phyloP scores from a whole-genome alignment of 2,113 vertebrate species.

The Hyperopisus bebe region DNA sequence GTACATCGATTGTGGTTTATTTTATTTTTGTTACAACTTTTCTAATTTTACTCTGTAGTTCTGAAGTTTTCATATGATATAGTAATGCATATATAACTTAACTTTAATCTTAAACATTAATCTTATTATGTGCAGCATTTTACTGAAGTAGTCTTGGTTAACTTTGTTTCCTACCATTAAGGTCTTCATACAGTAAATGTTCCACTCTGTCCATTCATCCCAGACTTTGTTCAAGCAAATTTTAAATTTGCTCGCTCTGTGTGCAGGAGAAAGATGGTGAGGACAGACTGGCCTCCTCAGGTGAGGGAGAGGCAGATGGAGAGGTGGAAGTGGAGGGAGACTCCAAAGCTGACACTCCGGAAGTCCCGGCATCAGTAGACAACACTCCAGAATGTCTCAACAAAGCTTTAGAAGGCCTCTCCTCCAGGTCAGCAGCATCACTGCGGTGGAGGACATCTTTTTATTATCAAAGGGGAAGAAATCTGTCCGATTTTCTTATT shows the following conservation, averaged over 20 bases:
- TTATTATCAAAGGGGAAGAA: not conserved
- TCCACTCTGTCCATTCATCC: not conserved
- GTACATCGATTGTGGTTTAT: not conserved
- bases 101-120: no score
- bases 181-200: not conserved
- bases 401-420: slow-evolving; percentile 69
- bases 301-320: slow-evolving; percentile 66
- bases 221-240: not conserved
- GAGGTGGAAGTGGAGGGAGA: slow-evolving; percentile 36
- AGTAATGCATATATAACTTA: not conserved
- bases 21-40: not conserved
- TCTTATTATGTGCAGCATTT: not conserved
- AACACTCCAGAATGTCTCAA: slow-evolving; percentile 73
- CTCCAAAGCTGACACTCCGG: slow-evolving; percentile 21
- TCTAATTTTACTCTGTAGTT: not conserved
- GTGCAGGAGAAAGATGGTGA: slow-evolving; percentile 76
- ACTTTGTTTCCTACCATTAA: not conserved
- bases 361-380: slow-evolving; percentile 57
- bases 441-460: not conserved
- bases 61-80: not conserved
- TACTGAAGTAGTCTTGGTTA: not conserved
- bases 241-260: not conserved
- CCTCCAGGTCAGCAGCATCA: slow-evolving; percentile 65
- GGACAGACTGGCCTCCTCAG: slow-evolving; percentile 64
- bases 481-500: not conserved